phyloP scores from a whole-genome alignment of 1,140 invertebrate genomes.

The Sycophaga agraensis region DNA sequence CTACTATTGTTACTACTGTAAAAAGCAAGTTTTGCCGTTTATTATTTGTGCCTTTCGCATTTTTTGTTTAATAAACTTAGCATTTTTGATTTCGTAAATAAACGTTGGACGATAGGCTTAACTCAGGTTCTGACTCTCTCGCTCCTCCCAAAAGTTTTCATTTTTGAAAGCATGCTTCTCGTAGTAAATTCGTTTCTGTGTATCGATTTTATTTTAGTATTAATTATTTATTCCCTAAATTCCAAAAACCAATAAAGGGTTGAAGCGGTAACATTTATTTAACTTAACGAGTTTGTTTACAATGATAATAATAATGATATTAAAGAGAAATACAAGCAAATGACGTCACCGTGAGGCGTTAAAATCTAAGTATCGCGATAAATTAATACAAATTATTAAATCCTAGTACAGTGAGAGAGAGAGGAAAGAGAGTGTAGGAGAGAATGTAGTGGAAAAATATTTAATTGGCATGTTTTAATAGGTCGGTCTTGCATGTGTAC shows the following conservation, averaged over 20 bases:
- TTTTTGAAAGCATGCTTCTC: background rate
- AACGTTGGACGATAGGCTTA: conserved; percentile 16
- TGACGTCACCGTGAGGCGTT: conserved; percentile 2
- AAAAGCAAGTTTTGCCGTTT: conserved; percentile 11
- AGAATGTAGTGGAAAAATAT: background rate
- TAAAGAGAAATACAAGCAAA: conserved; percentile 21
- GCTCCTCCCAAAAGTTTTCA: background rate
- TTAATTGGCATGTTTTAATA: conserved; percentile 15
- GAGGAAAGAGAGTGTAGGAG: too few relatives aligned
- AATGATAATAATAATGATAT: conserved; percentile 21
- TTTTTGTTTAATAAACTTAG: too few relatives aligned
- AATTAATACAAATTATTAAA: conserved; percentile 19
- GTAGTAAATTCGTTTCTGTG: background rate
- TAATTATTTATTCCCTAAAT: conserved; percentile 1
- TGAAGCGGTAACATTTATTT: background rate
- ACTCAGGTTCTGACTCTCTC: conserved; percentile 21
- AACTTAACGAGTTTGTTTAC: background rate
- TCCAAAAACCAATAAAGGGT: background rate
- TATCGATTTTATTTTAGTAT: conserved; percentile 15
- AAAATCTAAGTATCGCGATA: background rate
- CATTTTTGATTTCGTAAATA: conserved; percentile 11
- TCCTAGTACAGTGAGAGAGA: background rate
- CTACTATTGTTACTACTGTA: conserved; percentile 25
- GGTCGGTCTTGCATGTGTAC: background rate
- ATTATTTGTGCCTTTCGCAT: conserved; percentile 29